Evolutionary conservation across 1,140 invertebrate genomes (phyloP).

Genomic region (Zaprionus africanus): DNA sequence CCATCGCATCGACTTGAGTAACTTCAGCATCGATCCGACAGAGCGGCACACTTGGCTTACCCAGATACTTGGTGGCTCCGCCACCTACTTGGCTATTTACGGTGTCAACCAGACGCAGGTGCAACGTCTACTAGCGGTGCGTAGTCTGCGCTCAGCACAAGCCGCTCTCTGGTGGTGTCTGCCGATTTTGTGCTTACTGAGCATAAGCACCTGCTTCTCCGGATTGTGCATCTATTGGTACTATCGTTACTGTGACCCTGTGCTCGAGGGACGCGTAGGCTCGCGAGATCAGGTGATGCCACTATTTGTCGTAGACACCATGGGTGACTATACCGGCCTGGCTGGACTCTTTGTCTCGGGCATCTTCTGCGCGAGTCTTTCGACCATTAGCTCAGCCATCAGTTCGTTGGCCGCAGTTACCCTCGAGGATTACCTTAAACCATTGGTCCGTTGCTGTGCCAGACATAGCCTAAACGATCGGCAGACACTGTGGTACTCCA

Average conservation of each 20-base stretch:
- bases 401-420: conserved; percentile 94
- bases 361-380: conserved; percentile 93
- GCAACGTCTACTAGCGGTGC: conserved; percentile 92
- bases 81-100: conserved; percentile 91
- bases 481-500: conserved; percentile 85
- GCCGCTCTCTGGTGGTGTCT: conserved; percentile 88
- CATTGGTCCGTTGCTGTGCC: conserved; percentile 71
- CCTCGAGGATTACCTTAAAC: conserved; percentile 92
- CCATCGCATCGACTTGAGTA: conserved; percentile 87
- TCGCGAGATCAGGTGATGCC: conserved; percentile 88
- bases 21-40: conserved; percentile 89
- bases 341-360: conserved; percentile 93
- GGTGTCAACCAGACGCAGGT: conserved; percentile 94
- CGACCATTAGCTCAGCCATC: conserved; percentile 92
- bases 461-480: conserved; percentile 61
- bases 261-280: conserved; percentile 85
- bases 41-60: conserved; percentile 91
- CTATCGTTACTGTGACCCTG: conserved; percentile 91
- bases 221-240: conserved; percentile 92
- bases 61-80: conserved; percentile 89
- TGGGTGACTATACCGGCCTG: conserved; percentile 89
- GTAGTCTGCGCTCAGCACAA: conserved; percentile 88
- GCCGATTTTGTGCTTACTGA: conserved; percentile 89
- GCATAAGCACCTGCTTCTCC: conserved; percentile 89
- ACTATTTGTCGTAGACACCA: conserved; percentile 91